Conservation (phyloP, 1,140 invertebrate genomes). For the Microplitis demolitor region DNA sequence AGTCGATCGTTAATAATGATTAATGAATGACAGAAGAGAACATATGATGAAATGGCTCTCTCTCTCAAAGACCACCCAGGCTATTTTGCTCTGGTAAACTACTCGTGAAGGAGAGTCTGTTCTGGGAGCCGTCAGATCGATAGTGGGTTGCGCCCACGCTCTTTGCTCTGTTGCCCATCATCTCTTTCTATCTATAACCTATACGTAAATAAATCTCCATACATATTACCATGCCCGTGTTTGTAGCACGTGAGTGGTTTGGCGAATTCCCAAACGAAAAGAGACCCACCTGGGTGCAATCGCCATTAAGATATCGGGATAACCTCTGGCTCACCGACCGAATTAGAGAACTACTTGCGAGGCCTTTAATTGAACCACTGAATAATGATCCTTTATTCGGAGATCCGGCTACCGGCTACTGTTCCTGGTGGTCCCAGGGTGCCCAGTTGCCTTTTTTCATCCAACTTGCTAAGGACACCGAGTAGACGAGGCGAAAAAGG, state of each 20-base stretch:
- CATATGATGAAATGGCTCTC: slow-evolving; percentile 46
- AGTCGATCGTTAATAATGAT: not conserved
- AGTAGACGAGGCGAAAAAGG: no score
- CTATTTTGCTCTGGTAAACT: slow-evolving; percentile 48
- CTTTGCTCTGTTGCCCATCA: slow-evolving; percentile 13
- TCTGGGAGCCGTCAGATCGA: slow-evolving; percentile 43
- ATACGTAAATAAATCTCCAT: slow-evolving; percentile 2
- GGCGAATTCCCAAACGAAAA: not conserved
- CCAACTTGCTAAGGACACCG: not conserved
- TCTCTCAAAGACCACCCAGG: slow-evolving; percentile 51
- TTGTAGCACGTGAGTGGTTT: not conserved
- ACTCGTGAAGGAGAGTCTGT: slow-evolving; percentile 40
- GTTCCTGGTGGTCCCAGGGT: slow-evolving; percentile 33
- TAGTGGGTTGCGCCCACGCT: slow-evolving; percentile 54
- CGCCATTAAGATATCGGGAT: slow-evolving; percentile 56
- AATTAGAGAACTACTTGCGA: slow-evolving; percentile 53
- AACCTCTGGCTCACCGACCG: slow-evolving; percentile 48
- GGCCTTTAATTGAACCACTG: slow-evolving; percentile 59
- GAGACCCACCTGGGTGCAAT: slow-evolving; percentile 52
- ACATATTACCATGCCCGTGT: not conserved
- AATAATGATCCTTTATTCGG: slow-evolving; percentile 58
- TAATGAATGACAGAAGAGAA: slow-evolving; percentile 37
- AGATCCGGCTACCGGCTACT: slow-evolving; percentile 37
- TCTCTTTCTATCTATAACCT: slow-evolving; percentile 16
- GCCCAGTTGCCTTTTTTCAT: slow-evolving; percentile 26